phyloP scores from a whole-genome alignment of 2,113 vertebrate species.

The Gobio gobio region DNA sequence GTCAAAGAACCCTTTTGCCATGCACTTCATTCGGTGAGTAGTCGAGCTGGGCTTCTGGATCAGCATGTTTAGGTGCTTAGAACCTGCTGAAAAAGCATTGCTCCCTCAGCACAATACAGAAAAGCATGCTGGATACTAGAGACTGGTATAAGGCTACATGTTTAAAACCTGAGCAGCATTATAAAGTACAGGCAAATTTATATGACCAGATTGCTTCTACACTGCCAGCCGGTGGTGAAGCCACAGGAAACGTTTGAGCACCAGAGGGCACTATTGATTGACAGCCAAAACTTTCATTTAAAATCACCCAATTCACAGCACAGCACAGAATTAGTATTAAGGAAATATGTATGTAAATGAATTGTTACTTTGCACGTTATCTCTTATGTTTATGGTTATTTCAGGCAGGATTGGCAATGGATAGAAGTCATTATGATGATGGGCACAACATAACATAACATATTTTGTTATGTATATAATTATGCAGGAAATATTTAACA shows the following conservation, averaged over 20 bases:
- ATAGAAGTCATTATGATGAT: background rate
- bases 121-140: background rate
- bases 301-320: too few species aligned
- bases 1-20: background rate
- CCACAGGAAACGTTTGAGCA: too few species aligned
- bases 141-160: background rate
- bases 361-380: too few species aligned
- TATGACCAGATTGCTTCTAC: background rate
- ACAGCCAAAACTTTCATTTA: too few species aligned
- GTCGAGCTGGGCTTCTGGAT: background rate
- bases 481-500: background rate
- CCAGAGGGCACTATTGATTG: too few species aligned
- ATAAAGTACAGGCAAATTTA: background rate
- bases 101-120: slow-evolving; percentile 18
- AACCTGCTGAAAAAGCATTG: slow-evolving; percentile 15
- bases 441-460: background rate
- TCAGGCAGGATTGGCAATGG: too few species aligned
- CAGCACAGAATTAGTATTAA: too few species aligned
- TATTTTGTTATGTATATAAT: background rate
- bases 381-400: too few species aligned
- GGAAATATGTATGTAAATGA: too few species aligned
- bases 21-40: slow-evolving; percentile 10
- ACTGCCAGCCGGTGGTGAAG: too few species aligned
- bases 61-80: slow-evolving; percentile 28
- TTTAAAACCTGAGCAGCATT: background rate